A percentile compares a stretch with the other conserved stretches of the same genome.
These are phyloP conservation scores for Leptonema lineaticorne DNA, from an alignment of 1,140 invertebrate genomes.

Conservation along the genomic window DNA sequence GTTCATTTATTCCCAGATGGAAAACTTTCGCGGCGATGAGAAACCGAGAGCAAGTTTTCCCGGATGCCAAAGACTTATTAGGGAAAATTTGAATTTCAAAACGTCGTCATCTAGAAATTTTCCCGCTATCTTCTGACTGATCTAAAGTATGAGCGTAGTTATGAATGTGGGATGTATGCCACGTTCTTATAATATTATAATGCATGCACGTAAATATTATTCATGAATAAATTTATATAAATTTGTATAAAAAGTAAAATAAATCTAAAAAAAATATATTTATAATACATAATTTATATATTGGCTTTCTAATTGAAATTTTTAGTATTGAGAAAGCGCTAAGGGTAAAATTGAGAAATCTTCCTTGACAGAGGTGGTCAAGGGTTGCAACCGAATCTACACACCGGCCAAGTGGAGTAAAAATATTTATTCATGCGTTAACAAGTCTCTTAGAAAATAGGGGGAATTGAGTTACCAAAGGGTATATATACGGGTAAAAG, in stretches of 20 bases:
- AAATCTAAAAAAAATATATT: too few species aligned
- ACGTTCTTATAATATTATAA: neutral
- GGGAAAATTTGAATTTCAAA: constrained; percentile 28
- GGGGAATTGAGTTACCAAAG: constrained; percentile 15
- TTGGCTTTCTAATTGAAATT: too few species aligned
- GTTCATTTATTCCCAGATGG: neutral
- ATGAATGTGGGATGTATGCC: too few species aligned
- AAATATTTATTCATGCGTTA: constrained; percentile 29
- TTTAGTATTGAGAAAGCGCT: too few species aligned
- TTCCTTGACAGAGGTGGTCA: neutral
- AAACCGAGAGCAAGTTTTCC: neutral
- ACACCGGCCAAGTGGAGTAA: neutral
- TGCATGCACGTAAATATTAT: neutral
- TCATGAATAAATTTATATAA: constrained; percentile 25
- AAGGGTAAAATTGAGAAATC: too few species aligned
- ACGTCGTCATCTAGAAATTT: constrained; percentile 24
- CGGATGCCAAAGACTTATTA: constrained; percentile 4
- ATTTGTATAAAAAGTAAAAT: too few species aligned
- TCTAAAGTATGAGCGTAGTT: too few species aligned
- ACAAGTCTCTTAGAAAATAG: constrained; percentile 13
- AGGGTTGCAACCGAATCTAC: neutral
- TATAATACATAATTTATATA: too few species aligned
- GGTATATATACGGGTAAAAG: neutral
- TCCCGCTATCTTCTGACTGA: constrained; percentile 1
- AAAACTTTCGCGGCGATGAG: neutral